Conservation (phyloP, 2,113 vertebrate species). For the Nibea albiflora region DNA sequence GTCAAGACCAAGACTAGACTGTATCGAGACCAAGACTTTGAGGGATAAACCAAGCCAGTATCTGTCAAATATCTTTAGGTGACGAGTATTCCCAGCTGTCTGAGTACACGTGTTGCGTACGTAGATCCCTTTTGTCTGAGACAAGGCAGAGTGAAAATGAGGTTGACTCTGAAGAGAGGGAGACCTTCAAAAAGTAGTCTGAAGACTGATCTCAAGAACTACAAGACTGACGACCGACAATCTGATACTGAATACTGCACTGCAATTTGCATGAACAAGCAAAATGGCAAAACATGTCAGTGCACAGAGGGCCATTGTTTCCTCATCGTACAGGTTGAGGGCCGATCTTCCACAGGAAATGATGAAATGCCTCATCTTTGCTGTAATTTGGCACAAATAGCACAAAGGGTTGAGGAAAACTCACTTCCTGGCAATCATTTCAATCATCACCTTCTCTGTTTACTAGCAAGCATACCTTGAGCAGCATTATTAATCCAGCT, state of each 20-base stretch:
- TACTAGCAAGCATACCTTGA: background rate
- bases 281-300: background rate
- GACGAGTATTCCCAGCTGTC: no score
- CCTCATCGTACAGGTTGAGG: background rate
- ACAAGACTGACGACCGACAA: no score
- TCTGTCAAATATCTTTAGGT: no score
- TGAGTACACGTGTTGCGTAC: no score
- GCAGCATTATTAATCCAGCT: background rate
- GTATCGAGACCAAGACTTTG: no score
- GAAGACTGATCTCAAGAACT: no score
- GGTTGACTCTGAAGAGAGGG: no score
- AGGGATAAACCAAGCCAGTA: no score
- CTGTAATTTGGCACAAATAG: slow-evolving; percentile 4
- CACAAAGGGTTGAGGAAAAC: background rate
- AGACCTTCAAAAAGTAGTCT: no score
- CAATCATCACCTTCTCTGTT: slow-evolving; percentile 17
- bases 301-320: slow-evolving; percentile 1
- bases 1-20: no score
- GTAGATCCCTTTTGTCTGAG: no score
- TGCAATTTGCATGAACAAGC: background rate
- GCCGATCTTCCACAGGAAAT: background rate
- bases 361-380: background rate
- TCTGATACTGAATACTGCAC: background rate
- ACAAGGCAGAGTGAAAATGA: no score
- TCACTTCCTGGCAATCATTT: background rate